A percentile compares a stretch with the other conserved stretches of the same genome.
phyloP scores from a whole-genome alignment of 2,888 invertebrate species.

The Mesorhabditis belari region DNA sequence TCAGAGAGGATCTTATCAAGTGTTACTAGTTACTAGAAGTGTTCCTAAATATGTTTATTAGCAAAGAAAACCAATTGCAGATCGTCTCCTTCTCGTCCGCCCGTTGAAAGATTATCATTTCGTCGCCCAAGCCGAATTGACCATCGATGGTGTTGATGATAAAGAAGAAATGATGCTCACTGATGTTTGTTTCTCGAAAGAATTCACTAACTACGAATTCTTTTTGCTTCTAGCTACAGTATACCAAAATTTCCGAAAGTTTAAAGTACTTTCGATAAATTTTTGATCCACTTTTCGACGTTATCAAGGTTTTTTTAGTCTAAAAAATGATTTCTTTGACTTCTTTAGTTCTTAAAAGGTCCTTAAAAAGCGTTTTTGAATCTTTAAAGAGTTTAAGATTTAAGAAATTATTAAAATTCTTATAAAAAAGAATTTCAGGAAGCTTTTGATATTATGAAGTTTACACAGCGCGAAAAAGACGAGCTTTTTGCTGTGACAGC shows the following conservation, averaged over 20 bases:
- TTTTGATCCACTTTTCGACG: no score
- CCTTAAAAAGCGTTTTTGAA: not conserved
- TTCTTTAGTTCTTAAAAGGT: not conserved
- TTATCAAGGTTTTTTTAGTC: no score
- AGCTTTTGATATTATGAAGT: constrained; percentile 97
- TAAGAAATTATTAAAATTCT: no score
- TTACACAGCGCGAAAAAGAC: constrained; percentile 90
- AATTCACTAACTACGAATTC: no score
- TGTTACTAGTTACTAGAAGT: not conserved
- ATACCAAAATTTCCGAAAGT: no score
- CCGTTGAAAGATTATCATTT: constrained; percentile 86
- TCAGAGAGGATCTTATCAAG: not conserved
- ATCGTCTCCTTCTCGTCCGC: constrained; percentile 64
- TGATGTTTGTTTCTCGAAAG: constrained; percentile 26
- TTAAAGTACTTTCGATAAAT: no score
- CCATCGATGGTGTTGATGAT: constrained; percentile 90
- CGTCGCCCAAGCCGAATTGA: constrained; percentile 88
- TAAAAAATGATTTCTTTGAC: no score
- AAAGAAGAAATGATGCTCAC: constrained; percentile 72
- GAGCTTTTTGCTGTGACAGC: constrained; percentile 93
- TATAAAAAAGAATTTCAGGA: constrained; percentile 62
- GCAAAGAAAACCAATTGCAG: no score
- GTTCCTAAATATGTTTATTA: no score
- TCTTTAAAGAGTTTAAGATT: not conserved
- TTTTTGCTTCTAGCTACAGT: no score